Percentiles rank a stretch among this genome's conserved stretches.
Conservation (phyloP, 2,797 vertebrate genomes). For the Sarcoramphus papa region DNA sequence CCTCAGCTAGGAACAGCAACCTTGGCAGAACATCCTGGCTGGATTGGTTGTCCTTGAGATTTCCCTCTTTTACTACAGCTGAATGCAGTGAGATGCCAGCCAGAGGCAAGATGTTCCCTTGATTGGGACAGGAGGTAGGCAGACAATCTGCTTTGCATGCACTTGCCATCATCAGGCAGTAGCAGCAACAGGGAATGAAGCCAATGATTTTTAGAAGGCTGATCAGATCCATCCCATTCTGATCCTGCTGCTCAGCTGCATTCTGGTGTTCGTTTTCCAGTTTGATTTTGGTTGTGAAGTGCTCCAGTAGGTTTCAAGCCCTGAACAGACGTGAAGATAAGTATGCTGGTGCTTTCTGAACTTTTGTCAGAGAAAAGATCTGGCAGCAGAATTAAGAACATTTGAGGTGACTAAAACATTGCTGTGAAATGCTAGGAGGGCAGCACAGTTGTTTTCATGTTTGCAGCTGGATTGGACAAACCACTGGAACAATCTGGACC, state of each 20-base stretch:
- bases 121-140: background rate
- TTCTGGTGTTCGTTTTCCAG: background rate
- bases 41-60: constrained; percentile 52
- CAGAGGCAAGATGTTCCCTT: constrained; percentile 15
- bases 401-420: background rate
- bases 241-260: background rate
- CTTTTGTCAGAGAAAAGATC: background rate
- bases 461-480: background rate
- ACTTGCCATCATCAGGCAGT: background rate
- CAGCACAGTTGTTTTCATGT: background rate
- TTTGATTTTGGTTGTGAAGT: background rate
- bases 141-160: background rate
- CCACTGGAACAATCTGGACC: background rate
- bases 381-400: background rate
- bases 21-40: constrained; percentile 56
- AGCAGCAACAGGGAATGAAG: background rate
- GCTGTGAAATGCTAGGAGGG: background rate
- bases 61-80: constrained; percentile 31
- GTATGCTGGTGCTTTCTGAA: background rate
- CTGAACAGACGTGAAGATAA: background rate
- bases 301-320: background rate
- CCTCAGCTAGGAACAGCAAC: constrained; percentile 46
- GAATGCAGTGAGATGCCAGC: constrained; percentile 25
- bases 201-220: constrained; percentile 4
- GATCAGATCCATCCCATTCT: background rate